These are phyloP conservation scores for Empidonax traillii DNA, from an alignment of 2,113 vertebrate species.

Conservation along the genomic window DNA sequence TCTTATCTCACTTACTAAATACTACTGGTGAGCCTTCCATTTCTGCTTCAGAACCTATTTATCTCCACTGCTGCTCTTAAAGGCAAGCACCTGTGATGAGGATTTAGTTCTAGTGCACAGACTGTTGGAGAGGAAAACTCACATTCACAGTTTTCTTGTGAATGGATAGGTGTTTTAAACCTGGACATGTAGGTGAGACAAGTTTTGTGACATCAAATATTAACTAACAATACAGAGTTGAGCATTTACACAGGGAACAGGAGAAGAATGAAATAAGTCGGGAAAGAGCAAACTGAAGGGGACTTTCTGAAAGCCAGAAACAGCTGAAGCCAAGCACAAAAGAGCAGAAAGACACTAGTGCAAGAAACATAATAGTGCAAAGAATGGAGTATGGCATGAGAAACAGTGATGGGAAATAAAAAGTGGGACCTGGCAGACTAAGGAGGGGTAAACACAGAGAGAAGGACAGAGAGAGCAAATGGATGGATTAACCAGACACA, in stretches of 20 bases:
- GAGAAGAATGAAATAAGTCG: neutral
- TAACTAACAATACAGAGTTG: neutral
- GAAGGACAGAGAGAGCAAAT: neutral
- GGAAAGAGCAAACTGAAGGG: neutral
- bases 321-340: neutral
- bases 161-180: neutral
- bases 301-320: neutral
- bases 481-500: neutral
- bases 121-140: neutral
- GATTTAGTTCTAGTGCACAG: neutral
- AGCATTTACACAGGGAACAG: neutral
- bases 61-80: neutral
- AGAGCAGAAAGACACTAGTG: neutral
- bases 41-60: slow-evolving; percentile 1
- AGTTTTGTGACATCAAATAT: neutral
- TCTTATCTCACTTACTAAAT: neutral
- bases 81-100: neutral
- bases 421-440: neutral
- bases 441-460: neutral
- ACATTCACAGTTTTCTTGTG: neutral
- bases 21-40: neutral
- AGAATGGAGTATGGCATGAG: neutral
- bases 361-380: neutral
- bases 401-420: neutral
- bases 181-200: neutral